Evolutionary conservation across 2,797 vertebrate species (phyloP), one percentile per base, ranked within the genome.

Genomic region (Odontamblyopus rebecca): DNA sequence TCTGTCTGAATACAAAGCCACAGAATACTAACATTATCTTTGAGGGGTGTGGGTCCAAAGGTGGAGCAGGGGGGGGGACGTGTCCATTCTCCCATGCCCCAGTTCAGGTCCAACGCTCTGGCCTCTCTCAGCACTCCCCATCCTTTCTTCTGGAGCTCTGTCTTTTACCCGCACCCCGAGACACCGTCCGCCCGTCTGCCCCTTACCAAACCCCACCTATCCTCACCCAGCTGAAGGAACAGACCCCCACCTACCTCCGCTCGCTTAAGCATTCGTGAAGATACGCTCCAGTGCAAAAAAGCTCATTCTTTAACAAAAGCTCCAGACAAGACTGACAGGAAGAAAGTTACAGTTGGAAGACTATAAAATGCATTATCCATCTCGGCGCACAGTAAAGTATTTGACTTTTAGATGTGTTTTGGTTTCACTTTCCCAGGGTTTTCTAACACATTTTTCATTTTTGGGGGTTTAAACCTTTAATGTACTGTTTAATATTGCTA

Each of bases 71-170:
- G 57, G 79, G 68, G 75, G 16, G 26, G 32, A 7, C 32, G 32
- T 77, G 72, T 54, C 72, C 75, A 70, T 82, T 74, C 75, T 70
- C 71, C 82, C 79, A 82, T 81, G 80, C 77, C 69, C 82, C 60
- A 67, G 88, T 86, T 88, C 86, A 82, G 82, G 59, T 67, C 75
- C 80, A 84, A 53, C 16, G 82, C 86, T 57, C 71, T 27, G 66
- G 67, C 68, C 61, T 71, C 23, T 75, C 30, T 15, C 2, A 12
- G 56, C 41, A 32, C 30, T 73, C 70, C 54, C 56, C 59, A 75
- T 75, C 62, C 83, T 85, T 86, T 88, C 74, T 85, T 83, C 75
- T 74, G 6, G 70, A 66, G 56, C 68, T 71, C 69, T 66, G 71
- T 77, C 80, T 77, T 70, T 79, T 41, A 62, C 50, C 41, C 68